phyloP scores from a whole-genome alignment of 1,140 invertebrate species.

The Rhopalosiphum padi region DNA sequence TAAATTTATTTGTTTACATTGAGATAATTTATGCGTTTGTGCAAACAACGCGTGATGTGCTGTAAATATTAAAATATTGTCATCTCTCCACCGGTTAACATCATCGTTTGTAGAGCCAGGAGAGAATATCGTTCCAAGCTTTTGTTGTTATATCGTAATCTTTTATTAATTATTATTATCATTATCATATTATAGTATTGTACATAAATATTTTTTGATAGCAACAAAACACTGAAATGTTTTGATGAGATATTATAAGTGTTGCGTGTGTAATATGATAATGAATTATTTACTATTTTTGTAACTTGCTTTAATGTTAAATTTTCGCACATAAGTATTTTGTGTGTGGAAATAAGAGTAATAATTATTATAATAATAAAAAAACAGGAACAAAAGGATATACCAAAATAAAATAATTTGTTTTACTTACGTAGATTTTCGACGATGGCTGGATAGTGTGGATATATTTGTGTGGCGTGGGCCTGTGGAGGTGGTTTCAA shows the following conservation, averaged over 20 bases:
- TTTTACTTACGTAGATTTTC: neutral
- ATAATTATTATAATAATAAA: neutral
- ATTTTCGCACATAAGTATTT: neutral
- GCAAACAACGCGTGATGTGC: neutral
- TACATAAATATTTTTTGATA: neutral
- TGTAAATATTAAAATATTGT: neutral
- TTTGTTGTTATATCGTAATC: slow-evolving; percentile 2
- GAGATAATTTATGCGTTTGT: neutral
- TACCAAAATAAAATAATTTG: neutral
- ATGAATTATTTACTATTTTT: slow-evolving; percentile 19
- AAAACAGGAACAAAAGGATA: neutral
- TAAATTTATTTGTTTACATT: slow-evolving; percentile 10
- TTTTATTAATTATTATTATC: neutral
- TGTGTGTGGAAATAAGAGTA: neutral
- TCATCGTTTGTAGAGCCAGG: neutral
- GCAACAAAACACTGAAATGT: neutral
- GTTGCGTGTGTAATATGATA: neutral
- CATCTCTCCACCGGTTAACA: neutral
- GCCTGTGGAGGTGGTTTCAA: neutral
- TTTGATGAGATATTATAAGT: neutral
- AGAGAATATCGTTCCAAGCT: neutral
- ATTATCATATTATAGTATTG: slow-evolving; percentile 18
- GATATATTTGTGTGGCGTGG: neutral
- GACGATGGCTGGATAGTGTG: neutral
- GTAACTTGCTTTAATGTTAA: neutral